Percentiles rank a stretch among this genome's conserved stretches.
These are phyloP conservation scores for Caenorhabditis sp. DNA, from an alignment of 2,888 invertebrate species.

Conservation along the genomic window DNA sequence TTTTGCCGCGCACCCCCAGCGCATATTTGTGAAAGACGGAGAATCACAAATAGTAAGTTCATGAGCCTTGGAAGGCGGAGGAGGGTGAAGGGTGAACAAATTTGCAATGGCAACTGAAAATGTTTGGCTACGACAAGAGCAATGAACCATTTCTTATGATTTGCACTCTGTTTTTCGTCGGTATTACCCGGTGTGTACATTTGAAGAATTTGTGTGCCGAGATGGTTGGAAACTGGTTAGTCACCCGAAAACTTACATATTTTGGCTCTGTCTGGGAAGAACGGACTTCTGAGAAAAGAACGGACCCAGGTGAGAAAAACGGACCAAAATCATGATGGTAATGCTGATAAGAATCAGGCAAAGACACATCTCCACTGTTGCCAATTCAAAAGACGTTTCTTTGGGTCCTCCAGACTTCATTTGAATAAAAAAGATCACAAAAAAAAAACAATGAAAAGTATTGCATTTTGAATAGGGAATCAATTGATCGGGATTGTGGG, in stretches of 20 bases:
- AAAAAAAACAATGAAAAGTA: conserved; percentile 19
- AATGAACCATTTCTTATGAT: background rate
- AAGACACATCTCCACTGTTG: too few relatives aligned
- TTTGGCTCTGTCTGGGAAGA: too few relatives aligned
- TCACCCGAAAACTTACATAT: background rate
- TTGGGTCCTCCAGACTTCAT: conserved; percentile 53
- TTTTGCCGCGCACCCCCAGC: too few relatives aligned
- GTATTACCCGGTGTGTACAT: background rate
- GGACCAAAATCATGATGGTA: too few relatives aligned
- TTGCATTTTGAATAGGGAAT: background rate
- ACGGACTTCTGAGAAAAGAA: too few relatives aligned
- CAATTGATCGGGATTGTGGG: background rate
- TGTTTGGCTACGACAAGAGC: background rate
- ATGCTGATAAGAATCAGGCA: too few relatives aligned
- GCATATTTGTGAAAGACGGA: too few relatives aligned
- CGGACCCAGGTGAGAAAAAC: too few relatives aligned
- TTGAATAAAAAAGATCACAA: conserved; percentile 8
- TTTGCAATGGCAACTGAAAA: background rate
- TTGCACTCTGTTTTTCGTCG: background rate
- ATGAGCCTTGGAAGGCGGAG: background rate
- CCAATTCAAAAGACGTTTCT: background rate
- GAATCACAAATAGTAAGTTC: conserved; percentile 11
- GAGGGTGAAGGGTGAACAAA: background rate
- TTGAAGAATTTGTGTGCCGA: background rate
- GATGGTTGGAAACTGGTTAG: background rate